phyloP scores from a whole-genome alignment of 2,888 invertebrate species.

The Melanostoma mellinum region DNA sequence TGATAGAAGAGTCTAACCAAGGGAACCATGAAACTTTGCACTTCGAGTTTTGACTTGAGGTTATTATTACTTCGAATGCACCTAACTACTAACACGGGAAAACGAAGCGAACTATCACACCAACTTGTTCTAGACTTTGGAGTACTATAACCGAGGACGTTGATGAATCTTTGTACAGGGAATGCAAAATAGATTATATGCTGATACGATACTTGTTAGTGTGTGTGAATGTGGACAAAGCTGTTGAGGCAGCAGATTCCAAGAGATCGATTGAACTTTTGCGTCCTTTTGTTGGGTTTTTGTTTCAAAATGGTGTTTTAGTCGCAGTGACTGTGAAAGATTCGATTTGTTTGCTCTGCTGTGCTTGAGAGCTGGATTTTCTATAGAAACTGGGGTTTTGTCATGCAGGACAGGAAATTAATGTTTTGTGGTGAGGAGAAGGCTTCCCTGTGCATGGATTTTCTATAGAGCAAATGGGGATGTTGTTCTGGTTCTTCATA shows the following conservation, averaged over 20 bases:
- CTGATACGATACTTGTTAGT: conserved; percentile 22
- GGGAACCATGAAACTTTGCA: conserved; percentile 43
- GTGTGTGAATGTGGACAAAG: neutral
- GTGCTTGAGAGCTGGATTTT: conserved; percentile 12
- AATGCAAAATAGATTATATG: conserved; percentile 46
- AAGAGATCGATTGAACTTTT: conserved; percentile 53
- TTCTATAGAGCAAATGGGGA: neutral
- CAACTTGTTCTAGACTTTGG: conserved; percentile 11
- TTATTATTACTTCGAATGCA: conserved; percentile 45
- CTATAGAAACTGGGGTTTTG: conserved; percentile 19
- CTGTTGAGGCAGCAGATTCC: conserved; percentile 27
- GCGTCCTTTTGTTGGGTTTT: conserved; percentile 52
- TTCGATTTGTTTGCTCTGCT: conserved; percentile 41
- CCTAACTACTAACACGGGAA: conserved; percentile 31
- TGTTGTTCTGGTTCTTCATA: neutral
- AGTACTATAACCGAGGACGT: conserved; percentile 26
- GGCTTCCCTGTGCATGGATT: conserved; percentile 16
- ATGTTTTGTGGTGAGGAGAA: conserved; percentile 54
- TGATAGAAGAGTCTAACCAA: conserved; percentile 2
- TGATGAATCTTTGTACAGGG: conserved; percentile 47
- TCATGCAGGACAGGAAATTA: conserved; percentile 58
- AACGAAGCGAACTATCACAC: conserved; percentile 28
- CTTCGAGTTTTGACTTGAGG: conserved; percentile 53
- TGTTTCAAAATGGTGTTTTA: conserved; percentile 26
- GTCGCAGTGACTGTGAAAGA: conserved; percentile 30